phyloP scores from a whole-genome alignment of 1,140 invertebrate genomes.

The Magallana ariakensis region DNA sequence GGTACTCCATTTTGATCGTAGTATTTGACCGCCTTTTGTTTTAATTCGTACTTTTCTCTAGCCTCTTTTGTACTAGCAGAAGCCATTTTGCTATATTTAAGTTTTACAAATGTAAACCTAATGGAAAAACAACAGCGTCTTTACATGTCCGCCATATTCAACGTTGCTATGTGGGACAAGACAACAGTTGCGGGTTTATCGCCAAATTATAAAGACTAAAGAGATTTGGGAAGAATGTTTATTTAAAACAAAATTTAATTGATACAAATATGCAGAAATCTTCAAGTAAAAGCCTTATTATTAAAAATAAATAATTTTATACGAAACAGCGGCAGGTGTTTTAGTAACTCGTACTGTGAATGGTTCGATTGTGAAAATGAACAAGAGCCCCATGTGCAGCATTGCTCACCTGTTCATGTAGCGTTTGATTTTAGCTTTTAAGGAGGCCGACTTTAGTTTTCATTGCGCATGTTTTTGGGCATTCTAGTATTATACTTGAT shows the following conservation, averaged over 20 bases:
- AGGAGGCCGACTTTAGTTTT: too few species aligned
- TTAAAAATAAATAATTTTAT: not conserved
- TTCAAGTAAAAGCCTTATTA: too few species aligned
- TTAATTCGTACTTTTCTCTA: slow-evolving; percentile 71
- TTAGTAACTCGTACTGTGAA: not conserved
- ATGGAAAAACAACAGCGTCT: not conserved
- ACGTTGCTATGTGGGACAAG: slow-evolving; percentile 20
- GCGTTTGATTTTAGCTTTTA: too few species aligned
- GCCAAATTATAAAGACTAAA: not conserved
- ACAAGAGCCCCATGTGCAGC: too few species aligned
- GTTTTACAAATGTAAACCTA: too few species aligned
- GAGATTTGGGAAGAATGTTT: not conserved
- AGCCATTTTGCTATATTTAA: not conserved
- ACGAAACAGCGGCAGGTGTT: slow-evolving; percentile 10
- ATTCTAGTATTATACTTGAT: too few species aligned
- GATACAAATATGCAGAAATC: too few species aligned
- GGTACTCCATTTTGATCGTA: slow-evolving; percentile 79
- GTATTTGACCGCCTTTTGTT: slow-evolving; percentile 76
- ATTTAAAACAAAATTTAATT: too few species aligned
- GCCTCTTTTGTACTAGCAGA: slow-evolving; percentile 55
- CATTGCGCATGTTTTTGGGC: too few species aligned
- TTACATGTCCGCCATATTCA: slow-evolving; percentile 21
- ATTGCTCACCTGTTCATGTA: too few species aligned
- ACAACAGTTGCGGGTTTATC: not conserved
- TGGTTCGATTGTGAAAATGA: not conserved